Percentiles rank a stretch among this genome's conserved stretches.
These are phyloP conservation scores for Tinamus major DNA, from an alignment of 2,797 vertebrate species.

Conservation along the genomic window DNA sequence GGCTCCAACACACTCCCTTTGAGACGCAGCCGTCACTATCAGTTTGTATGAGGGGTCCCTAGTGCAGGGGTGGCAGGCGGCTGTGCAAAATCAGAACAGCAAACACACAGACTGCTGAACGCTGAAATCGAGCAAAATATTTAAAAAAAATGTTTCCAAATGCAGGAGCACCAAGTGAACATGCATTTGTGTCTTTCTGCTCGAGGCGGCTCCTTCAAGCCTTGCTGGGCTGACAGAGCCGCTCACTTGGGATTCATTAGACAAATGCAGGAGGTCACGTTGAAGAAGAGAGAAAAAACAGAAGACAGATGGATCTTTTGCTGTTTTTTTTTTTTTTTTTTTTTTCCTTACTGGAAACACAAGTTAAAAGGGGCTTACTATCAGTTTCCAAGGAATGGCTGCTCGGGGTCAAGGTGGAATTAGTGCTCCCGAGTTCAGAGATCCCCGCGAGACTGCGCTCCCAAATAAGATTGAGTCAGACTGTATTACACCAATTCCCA, in stretches of 20 bases:
- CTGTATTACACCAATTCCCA: not conserved
- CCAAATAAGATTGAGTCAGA: not conserved
- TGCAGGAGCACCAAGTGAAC: not conserved
- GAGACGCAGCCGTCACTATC: not conserved
- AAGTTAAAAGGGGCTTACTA: not conserved
- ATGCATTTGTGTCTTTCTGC: not conserved
- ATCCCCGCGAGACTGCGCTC: not conserved
- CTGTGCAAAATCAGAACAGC: not conserved
- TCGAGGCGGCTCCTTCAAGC: not conserved
- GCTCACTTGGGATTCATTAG: fast-evolving
- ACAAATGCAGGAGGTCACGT: not conserved
- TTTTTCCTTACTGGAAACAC: not conserved
- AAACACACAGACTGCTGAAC: not conserved
- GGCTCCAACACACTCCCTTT: not conserved
- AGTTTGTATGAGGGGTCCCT: not conserved
- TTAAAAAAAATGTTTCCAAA: not conserved
- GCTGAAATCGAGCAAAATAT: not conserved
- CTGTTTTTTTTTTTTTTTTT: not conserved
- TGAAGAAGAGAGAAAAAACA: not conserved
- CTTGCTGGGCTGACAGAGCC: not conserved
- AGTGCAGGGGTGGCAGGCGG: fast-evolving
- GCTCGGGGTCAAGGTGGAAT: not conserved
- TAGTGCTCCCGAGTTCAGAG: not conserved
- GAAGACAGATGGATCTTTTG: not conserved
- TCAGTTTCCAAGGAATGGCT: not conserved